Evolutionary conservation across 2,797 vertebrate species (phyloP), one percentile per base, ranked within the genome.

Genomic region (Amblyopsis hoosieri): DNA sequence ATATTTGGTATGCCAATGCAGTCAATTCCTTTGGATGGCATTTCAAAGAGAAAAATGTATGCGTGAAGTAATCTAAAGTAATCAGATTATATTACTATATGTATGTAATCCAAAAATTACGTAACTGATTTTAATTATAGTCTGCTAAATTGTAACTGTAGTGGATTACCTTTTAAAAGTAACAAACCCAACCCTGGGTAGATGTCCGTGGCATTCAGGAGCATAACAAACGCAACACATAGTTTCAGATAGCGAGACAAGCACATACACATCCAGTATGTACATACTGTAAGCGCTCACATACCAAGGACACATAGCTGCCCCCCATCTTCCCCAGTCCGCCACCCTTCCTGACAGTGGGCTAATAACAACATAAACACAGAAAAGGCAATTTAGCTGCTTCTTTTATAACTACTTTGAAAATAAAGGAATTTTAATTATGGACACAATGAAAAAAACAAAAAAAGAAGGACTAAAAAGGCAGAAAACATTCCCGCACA

Each of bases 401-500:
- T 84, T 91, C 90, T 89, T 92, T 90, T 88, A 88, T 89, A 91
- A 91, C 88, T 92, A 92, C 92, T 93, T 93, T 93, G 91, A 93
- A 93, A 93, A 93, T 93, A 93, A 93, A 92, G 88, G 89, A 92
- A 92, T 93, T 93, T 93, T 93, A 93, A 93, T 93, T 92, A 93
- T 69, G 88, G 86, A 86, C 91, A 91, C 90, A 93, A 93, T 93
- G 88, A 91, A 90, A 90, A 85, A 85, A 89, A 91, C 91, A 90
- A 89, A 91, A 29, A 29, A 23, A 23, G 19, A 91, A 89, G 81
- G 81, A 92, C 91, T 93, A 90, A 91, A 94, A 96, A 93, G 94
- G 92, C 94, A 94, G 94, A 94, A 94, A 95, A 93, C 91, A 91
- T 93, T 95, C 93, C 95, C 88, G 86, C 92, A 93, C 94, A 95